Conservation (phyloP, 2,113 vertebrate genomes). For the Cephalopholis sonnerati region DNA sequence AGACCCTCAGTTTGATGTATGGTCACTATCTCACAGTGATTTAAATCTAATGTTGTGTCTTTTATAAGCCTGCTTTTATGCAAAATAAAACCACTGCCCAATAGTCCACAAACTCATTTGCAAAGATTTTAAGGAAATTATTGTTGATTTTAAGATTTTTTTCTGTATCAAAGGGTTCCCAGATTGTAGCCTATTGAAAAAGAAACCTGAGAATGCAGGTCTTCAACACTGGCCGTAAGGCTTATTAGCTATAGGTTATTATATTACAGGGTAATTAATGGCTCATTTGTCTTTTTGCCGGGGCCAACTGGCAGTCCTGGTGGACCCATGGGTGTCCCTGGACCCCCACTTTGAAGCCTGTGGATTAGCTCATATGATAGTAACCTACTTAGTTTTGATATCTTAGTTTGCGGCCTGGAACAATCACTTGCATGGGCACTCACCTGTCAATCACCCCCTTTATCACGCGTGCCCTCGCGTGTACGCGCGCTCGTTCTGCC, state of each 20-base stretch:
- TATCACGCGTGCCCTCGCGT: conserved; percentile 35
- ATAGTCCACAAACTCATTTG: too few species aligned
- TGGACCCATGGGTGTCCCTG: conserved; percentile 28
- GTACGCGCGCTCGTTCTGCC: conserved; percentile 26
- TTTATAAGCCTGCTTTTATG: neutral
- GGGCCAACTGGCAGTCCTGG: conserved; percentile 1
- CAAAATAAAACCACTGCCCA: neutral
- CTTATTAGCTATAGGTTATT: neutral
- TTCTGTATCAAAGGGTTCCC: neutral
- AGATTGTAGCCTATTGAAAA: neutral
- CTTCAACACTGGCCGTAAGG: too few species aligned
- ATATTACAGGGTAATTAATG: neutral
- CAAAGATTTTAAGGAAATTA: neutral
- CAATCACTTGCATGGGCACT: conserved; percentile 30
- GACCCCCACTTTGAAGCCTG: conserved; percentile 11
- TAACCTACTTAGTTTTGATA: conserved; percentile 28
- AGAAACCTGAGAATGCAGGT: neutral
- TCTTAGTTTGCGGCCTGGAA: conserved; percentile 5
- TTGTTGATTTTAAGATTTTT: neutral
- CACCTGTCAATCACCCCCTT: conserved; percentile 64
- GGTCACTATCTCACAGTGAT: neutral
- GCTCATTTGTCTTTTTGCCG: neutral
- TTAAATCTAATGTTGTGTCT: neutral
- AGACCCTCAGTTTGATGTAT: too few species aligned
- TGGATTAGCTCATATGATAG: conserved; percentile 10